Percentiles rank a stretch among this genome's conserved stretches.
Conservation (phyloP, 2,113 vertebrate genomes). For the Aptenodytes patagonicus region DNA sequence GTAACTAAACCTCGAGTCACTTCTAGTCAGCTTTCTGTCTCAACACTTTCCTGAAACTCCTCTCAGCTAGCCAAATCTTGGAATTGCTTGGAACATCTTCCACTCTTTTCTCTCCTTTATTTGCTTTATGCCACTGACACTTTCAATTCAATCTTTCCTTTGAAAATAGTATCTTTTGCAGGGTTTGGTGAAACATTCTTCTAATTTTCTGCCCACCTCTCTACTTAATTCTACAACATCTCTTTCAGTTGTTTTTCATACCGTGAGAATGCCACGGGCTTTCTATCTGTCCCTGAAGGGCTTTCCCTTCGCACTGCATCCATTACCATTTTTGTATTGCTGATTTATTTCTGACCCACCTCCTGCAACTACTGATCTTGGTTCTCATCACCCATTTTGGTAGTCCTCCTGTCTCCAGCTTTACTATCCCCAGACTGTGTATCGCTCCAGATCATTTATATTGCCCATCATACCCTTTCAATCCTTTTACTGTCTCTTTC, state of each 20-base stretch:
- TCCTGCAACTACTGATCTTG: not conserved
- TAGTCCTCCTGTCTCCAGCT: not conserved
- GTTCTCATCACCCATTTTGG: not conserved
- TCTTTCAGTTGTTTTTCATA: not conserved
- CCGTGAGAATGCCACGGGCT: not conserved
- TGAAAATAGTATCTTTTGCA: not conserved
- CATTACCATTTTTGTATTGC: not conserved
- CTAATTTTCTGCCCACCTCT: not conserved
- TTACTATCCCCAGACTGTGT: not conserved
- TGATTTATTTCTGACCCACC: not conserved
- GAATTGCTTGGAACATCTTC: not conserved
- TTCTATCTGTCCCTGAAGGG: not conserved
- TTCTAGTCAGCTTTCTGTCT: not conserved
- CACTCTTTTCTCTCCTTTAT: not conserved
- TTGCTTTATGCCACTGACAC: not conserved
- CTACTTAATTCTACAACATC: not conserved
- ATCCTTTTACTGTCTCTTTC: not conserved
- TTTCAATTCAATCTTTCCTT: not conserved
- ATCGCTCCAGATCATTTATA: not conserved
- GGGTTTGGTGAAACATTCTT: not conserved
- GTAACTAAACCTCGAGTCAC: not conserved
- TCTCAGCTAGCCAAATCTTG: not conserved
- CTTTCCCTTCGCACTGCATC: not conserved
- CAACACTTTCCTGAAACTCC: not conserved
- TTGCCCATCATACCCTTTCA: not conserved